phyloP scores from a whole-genome alignment of 2,888 invertebrate species.

The Protonemura montana region DNA sequence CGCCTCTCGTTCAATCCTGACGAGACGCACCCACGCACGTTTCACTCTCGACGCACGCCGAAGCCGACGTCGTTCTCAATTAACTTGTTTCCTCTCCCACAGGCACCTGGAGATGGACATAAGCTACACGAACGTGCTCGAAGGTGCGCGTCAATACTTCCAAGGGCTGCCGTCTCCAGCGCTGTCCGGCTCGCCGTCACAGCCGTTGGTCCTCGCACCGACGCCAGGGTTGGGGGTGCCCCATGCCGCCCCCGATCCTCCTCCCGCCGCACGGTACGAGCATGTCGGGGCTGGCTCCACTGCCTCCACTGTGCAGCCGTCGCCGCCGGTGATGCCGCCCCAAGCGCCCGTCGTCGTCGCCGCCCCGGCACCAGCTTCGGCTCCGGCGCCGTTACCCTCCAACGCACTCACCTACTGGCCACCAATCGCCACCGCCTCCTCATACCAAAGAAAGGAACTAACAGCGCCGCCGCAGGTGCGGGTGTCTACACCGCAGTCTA shows the following conservation, averaged over 20 bases:
- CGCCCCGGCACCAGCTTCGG: slow-evolving; percentile 56
- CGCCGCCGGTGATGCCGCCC: slow-evolving; percentile 58
- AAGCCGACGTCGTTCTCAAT: neutral
- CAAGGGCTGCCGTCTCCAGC: slow-evolving; percentile 75
- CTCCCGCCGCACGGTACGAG: slow-evolving; percentile 54
- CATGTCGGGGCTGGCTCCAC: slow-evolving; percentile 56
- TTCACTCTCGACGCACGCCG: neutral
- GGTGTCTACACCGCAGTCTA: slow-evolving; percentile 20
- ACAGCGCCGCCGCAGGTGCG: slow-evolving; percentile 40
- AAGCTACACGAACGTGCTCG: slow-evolving; percentile 80
- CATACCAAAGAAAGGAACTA: slow-evolving; percentile 46
- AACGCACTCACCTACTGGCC: slow-evolving; percentile 51
- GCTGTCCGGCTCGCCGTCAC: slow-evolving; percentile 43
- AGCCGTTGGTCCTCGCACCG: slow-evolving; percentile 41
- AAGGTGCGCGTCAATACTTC: slow-evolving; percentile 84
- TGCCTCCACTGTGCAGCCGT: slow-evolving; percentile 55
- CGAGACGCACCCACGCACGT: neutral
- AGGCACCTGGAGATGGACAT: slow-evolving; percentile 67
- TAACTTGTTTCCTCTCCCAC: neutral
- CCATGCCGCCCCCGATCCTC: slow-evolving; percentile 7
- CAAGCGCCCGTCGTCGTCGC: slow-evolving; percentile 55
- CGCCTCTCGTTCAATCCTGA: neutral
- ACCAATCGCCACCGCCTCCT: slow-evolving; percentile 47
- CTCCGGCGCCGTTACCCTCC: slow-evolving; percentile 49
- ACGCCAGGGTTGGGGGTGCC: slow-evolving; percentile 43